These are phyloP conservation scores for Cyprinus carpio DNA, from an alignment of 2,113 vertebrate genomes.

Conservation along the genomic window DNA sequence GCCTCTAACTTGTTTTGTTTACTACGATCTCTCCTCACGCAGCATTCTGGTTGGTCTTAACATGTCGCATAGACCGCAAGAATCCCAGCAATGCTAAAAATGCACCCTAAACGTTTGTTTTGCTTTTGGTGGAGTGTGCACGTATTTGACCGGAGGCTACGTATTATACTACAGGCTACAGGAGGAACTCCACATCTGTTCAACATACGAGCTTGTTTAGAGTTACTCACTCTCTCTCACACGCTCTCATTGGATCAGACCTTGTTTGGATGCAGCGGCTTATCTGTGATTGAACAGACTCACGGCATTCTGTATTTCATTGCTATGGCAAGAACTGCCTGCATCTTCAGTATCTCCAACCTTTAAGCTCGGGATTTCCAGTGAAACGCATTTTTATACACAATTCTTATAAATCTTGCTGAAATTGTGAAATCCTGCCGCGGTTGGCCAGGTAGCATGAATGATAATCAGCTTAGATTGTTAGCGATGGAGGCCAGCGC, in stretches of 20 bases:
- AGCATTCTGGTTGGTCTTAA: slow-evolving; percentile 58
- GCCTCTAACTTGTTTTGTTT: slow-evolving; percentile 25
- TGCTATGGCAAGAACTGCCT: slow-evolving; percentile 44
- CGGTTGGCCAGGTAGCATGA: neutral
- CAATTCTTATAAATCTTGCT: slow-evolving; percentile 29
- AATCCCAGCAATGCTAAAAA: slow-evolving; percentile 74
- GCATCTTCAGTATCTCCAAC: slow-evolving; percentile 49
- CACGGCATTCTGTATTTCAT: slow-evolving; percentile 45
- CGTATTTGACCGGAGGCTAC: slow-evolving; percentile 66
- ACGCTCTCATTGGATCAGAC: slow-evolving; percentile 27
- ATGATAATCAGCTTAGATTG: slow-evolving; percentile 42
- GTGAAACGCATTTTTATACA: slow-evolving; percentile 12
- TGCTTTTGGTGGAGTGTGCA: slow-evolving; percentile 59
- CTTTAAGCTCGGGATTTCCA: slow-evolving; percentile 25
- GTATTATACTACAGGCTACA: slow-evolving; percentile 61
- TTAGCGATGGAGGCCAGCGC: neutral
- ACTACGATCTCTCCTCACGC: slow-evolving; percentile 52
- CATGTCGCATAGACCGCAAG: slow-evolving; percentile 61
- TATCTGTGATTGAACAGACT: slow-evolving; percentile 66
- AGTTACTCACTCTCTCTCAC: slow-evolving; percentile 58
- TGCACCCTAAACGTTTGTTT: slow-evolving; percentile 78
- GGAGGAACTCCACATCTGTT: slow-evolving; percentile 82
- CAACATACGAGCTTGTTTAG: slow-evolving; percentile 81
- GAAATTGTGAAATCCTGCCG: slow-evolving; percentile 32
- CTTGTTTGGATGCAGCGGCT: slow-evolving; percentile 59